Evolutionary conservation across 2,113 vertebrate genomes (phyloP), one percentile per base, ranked within the genome.

Genomic region (Felis chaus): DNA sequence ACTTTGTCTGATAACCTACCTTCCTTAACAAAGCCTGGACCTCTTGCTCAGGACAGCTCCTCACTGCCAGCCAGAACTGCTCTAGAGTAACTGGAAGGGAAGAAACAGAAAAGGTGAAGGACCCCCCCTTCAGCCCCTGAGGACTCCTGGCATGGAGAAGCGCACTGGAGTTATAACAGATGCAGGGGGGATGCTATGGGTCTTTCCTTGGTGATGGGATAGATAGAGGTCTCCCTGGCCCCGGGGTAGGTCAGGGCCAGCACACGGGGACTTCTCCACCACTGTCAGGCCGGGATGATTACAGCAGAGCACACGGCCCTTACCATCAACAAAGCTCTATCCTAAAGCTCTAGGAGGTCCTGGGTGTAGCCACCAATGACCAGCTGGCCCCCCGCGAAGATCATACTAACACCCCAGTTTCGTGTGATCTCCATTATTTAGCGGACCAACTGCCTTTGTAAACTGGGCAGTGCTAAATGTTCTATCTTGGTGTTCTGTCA

Each of bases 1-100:
- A 36, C 92, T 87, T 86, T 41, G 86, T 87, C 86, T 66, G 94
- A 57, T 83, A 86, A 94, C 96, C 78, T 89, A 98, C 98, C 97
- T 97, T 98, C 98, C 96, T 98, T 97, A 98, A 91, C 95, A 99
- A 95, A 86, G 97, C 63, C 95, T 48, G 74, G 93, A 98, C 98
- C 48, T 94, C 98, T n/a, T 71, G 96, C n/a, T 88, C 87, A 0
- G 97, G 97, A 94, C 98, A 98, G 12, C 55, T 68, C 86, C 96
- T 93, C 94, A 98, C 97, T 5, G 97, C 98, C 85, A 98, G 85
- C 19, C 92, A 97, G 97, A 98, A 98, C 97, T 98, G 97, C 97
- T 98, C 98, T 93, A 98, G 87, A 18, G 98, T 97, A 78, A 98
- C 98, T 98, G 81, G 39, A 89, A 95, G 66, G 78, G 63, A 83